phyloP scores from a whole-genome alignment of 2,797 vertebrate genomes.

The Melanogrammus aeglefinus region DNA sequence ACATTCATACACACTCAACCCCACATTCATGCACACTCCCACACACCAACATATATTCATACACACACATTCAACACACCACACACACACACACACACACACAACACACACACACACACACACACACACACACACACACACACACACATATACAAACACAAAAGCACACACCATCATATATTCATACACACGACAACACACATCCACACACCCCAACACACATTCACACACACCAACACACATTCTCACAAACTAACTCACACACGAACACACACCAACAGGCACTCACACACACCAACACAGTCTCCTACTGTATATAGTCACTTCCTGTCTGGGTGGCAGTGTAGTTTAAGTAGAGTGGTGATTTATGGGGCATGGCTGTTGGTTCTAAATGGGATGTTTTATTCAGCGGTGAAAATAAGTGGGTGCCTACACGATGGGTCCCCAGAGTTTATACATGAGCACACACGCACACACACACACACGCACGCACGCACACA shows the following conservation, averaged over 20 bases:
- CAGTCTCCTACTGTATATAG: background rate
- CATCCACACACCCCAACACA: constrained; percentile 20
- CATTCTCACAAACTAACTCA: background rate
- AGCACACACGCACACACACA: constrained; percentile 16
- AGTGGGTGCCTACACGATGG: constrained; percentile 38
- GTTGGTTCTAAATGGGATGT: constrained; percentile 61
- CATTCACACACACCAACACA: background rate
- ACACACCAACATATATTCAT: background rate
- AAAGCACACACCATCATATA: background rate
- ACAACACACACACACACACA: background rate
- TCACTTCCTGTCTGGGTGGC: constrained; percentile 23
- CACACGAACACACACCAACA: background rate
- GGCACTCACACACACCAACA: background rate
- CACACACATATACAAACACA: background rate
- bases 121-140: background rate
- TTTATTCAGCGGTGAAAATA: constrained; percentile 65
- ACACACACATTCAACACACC: background rate
- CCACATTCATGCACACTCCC: background rate
- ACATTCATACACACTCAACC: background rate
- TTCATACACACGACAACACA: background rate
- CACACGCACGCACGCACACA: constrained; percentile 17
- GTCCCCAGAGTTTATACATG: constrained; percentile 43
- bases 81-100: too few species aligned
- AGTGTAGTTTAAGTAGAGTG: constrained; percentile 27
- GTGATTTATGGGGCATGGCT: constrained; percentile 58